These are phyloP conservation scores for Marcusenius ussheri DNA, from an alignment of 2,113 vertebrate genomes.

Conservation along the genomic window DNA sequence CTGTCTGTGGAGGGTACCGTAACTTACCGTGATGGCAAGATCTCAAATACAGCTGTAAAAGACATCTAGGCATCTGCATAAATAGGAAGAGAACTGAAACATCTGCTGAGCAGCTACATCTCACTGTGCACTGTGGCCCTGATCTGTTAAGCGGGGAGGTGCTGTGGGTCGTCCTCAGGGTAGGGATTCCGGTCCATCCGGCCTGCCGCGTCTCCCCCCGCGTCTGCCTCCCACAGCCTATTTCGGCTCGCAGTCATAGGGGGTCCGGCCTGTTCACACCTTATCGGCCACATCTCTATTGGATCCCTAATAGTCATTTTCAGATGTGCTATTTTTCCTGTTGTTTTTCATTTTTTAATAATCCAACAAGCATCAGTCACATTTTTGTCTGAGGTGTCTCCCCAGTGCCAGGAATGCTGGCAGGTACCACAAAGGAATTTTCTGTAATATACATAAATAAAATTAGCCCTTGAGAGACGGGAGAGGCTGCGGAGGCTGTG, in stretches of 20 bases:
- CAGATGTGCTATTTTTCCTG: slow-evolving; percentile 27
- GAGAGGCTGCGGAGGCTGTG: background rate
- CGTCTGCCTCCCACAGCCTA: background rate
- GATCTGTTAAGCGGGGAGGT: background rate
- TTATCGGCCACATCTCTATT: background rate
- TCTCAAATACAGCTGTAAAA: background rate
- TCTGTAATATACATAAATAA: slow-evolving; percentile 15
- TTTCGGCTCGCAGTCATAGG: background rate
- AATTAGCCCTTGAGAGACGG: slow-evolving; percentile 16
- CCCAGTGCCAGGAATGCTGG: slow-evolving; percentile 23
- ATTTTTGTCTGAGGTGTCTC: slow-evolving; percentile 31
- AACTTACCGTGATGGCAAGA: background rate
- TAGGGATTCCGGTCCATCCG: background rate
- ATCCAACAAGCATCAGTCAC: slow-evolving; percentile 18
- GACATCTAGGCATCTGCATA: background rate
- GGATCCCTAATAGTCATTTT: slow-evolving; percentile 11
- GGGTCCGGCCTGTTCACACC: background rate
- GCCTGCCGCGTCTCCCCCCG: background rate
- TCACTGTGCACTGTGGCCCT: background rate
- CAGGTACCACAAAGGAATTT: slow-evolving; percentile 29
- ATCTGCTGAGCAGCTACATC: background rate
- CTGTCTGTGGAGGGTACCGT: background rate
- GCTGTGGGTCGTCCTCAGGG: background rate
- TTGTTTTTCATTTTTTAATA: slow-evolving; percentile 20
- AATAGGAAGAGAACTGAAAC: background rate